Base-by-base conservation (phyloP, 2,888 invertebrate species). In the Lomographa bimaculata region DNA sequence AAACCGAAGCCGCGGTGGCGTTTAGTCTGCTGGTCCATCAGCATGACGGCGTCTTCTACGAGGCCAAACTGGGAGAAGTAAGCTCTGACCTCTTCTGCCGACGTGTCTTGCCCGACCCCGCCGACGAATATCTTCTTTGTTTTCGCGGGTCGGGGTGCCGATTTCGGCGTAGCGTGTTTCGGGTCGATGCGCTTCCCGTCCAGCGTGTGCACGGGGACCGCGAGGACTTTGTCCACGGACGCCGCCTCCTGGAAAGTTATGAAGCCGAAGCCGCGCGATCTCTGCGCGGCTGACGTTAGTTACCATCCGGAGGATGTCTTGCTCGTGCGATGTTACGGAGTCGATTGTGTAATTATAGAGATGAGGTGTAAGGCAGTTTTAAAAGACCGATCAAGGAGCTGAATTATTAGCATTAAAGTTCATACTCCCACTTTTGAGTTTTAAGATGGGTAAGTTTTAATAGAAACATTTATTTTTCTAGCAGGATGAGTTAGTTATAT, bases 181-280 rank as follows among this genome's bases (percentile, higher is more conserved):
- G 97, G 97, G 79, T 97, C 97, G 78, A 97, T 97, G 83, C 97
- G 96, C 85, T 97, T 97, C 51, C 97, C 97, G 82, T 97, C 97
- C 58, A 97, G 90, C 33, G 96, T 96, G 91, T 97, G 96, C 54
- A 96, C 95, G 41, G 96, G 96, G 57, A 96, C 95, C 64, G 96
- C 96, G 37, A 97, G 92, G 44, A 97, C 97, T 89, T 96, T 96
- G 83, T 97, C 96, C 54, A 97, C 97, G 69, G 96, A 95, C 57
- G 94, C 92, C 39, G 97, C 95, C 82, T 97, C 96, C 81, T 96
- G 94, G 90, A 97, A 97, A 69, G 97, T 97, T 83, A 97, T 97
- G 91, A 97, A 97, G 71, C 97, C 95, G 84, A 97, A 97, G 72
- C 97, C 97, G 80, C 97, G 94, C 91, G 96, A 97, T 78, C 97